Base-by-base conservation (phyloP, 2,113 vertebrate genomes). In the Rhynchopsitta pachyrhyncha region DNA sequence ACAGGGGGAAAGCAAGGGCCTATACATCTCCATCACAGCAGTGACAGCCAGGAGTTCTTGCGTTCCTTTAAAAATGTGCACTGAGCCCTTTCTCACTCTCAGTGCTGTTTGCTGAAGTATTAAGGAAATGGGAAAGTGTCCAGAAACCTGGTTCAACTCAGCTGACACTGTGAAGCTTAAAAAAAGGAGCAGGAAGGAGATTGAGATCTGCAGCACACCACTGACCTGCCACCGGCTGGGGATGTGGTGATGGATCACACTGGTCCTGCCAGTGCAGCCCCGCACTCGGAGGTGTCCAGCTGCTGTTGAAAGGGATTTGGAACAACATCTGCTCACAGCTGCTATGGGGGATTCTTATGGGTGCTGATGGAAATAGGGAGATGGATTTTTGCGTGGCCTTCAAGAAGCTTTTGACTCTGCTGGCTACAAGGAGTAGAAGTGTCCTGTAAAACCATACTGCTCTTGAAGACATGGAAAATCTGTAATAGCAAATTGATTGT, bases 141-240 rank as follows among this genome's bases (percentile, higher is more conserved):
- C 96, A 96, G 95, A 90, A 73, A 94, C 84, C 82, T 84, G 85
- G 37, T 75, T 94, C 75, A 75, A 64, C 82, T 94, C 94, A 94
- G 39, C 68, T 93, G 91, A 84, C 82, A 53, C 39, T 0, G 1
- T 55, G 60, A 76, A n/a, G 55, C 70, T 90, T 86, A 44, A 78
- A 75, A 68, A 79, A 77, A 94, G 88, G 41, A 94, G 44, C 75
- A 77, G 79, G 82, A 90, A 86, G 64, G 73, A 92, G 90, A 7
- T 6, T 13, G 73, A 75, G 68, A 29, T 70, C 55, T 64, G 75
- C 37, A 69, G 63, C 7, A 17, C 1, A 1, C 74, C 0, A 13
- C 41, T 90, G 93, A 67, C 44, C 75, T 50, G 49, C 73, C 41
- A 11, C 35, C 0, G 3, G 68, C 81, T 27, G 25, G 57, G 85